Conservation (phyloP, 2,113 vertebrate genomes). For the Pseudopipra pipra region DNA sequence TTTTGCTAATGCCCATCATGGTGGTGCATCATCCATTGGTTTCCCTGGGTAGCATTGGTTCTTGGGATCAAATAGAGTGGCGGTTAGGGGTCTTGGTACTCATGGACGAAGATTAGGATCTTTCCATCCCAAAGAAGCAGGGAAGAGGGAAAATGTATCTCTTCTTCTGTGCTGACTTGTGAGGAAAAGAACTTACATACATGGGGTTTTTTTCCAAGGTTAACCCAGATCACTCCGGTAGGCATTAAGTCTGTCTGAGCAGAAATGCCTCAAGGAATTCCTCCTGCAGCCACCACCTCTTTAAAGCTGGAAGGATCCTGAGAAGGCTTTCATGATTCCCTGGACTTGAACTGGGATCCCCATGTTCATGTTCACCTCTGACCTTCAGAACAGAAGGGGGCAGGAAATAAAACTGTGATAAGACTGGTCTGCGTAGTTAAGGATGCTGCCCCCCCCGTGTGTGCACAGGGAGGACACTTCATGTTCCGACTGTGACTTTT, state of each 20-base stretch:
- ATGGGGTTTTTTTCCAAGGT: neutral
- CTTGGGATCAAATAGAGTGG: neutral
- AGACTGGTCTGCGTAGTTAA: neutral
- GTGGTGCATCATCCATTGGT: neutral
- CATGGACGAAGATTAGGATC: neutral
- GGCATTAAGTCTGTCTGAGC: neutral
- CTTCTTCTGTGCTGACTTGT: neutral
- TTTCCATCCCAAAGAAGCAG: neutral
- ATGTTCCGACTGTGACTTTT: neutral
- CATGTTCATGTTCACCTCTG: neutral
- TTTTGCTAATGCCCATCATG: neutral
- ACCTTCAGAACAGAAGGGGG: neutral
- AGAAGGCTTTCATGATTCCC: neutral
- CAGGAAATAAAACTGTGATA: neutral
- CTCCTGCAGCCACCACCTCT: neutral
- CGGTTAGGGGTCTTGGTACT: neutral
- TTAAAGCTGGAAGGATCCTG: neutral
- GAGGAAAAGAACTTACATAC: neutral
- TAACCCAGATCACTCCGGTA: neutral
- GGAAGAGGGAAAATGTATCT: neutral
- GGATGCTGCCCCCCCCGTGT: accelerated
- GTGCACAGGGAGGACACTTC: neutral
- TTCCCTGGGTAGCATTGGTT: neutral
- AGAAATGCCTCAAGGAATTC: neutral
- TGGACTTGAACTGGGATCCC: neutral